Evolutionary conservation across 2,797 vertebrate genomes (phyloP), one percentile per base, ranked within the genome.

Genomic region (Galagoides demidoff): DNA sequence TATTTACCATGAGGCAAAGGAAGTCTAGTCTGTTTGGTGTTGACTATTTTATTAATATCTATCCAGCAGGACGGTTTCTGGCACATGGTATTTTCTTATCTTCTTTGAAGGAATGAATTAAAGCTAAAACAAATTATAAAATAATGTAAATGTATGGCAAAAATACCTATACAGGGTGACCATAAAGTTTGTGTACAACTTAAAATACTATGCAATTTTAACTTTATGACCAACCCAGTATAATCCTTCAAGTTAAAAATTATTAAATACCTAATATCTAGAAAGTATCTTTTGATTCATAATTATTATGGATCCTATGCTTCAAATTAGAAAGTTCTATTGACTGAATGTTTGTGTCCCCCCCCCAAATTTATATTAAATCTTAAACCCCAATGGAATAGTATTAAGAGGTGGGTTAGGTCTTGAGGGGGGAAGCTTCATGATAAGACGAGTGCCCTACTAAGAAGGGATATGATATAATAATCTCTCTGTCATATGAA

Each of bases 241-340:
- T 27, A 85, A n/a, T 61, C n/a, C 37, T 93, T 92, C 13, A 13
- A 66, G 29, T 81, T 66, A 31, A 86, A 85, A 94, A 83, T 34
- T 31, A 73, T 1, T 64, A 22, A 92, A 34, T 71, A 57, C 77
- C 43, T 81, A 81, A 16, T 73, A 79, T 85, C 49, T 91, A 77
- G 49, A 91, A 73, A 79, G 27, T 25, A 89, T 39, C 52, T 92
- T 95, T 92, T 90, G 68, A 91, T 57, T 5, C 45, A 78, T n/a
- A 87, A 78, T 78, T 81, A 81, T 43, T 64, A 13, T 57, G 43
- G 13, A 37, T 90, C 63, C 82, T 85, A 57, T 39, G 43, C 61
- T 92, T 78, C 77, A 81, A 85, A 17, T 95, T 31, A 11, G 57
- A 90, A 87, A 70, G 52, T 45, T 52, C 37, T 49, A n/a, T 14